Evolutionary conservation across 2,113 vertebrate genomes (phyloP), one percentile per base, ranked within the genome.

Genomic region (Cepphus grylle): DNA sequence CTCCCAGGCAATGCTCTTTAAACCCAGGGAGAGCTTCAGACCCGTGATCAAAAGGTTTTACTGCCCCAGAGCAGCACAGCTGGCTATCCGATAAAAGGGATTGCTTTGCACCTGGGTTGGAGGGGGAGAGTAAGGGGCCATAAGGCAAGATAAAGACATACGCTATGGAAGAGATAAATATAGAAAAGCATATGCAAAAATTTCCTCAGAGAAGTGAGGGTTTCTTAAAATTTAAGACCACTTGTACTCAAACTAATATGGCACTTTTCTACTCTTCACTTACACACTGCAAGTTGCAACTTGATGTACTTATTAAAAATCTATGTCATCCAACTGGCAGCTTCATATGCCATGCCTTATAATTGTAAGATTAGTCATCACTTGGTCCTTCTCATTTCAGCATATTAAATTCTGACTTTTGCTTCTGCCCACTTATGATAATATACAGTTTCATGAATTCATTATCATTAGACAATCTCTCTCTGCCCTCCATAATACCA

Each of bases 291-390:
- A 52, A 90, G 45, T 21, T 94, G 53, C 62, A 72, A 36, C 66
- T 66, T 73, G 53, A 94, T 69, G 70, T 32, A 81, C 55, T 87
- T 82, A 76, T 9, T 93, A 76, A 92, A 94, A 93, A 72, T 49
- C 73, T 69, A 8, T 65, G 78, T 74, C 87, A 93, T 72, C 61
- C n/a, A 86, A 82, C 49, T 80, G 70, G 61, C 49, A 91, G 23
- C 50, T 94, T 94, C 70, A 61, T 79, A 77, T 58, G 49, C 62
- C 65, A 77, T 91, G 78, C 56, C 74, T 88, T 77, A 5, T 53
- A 89, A 97, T 56, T 90, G 20, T 53, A 87, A 77, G 49, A 93
- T 91, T 91, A 95, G 61, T 92, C 92, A 96, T 82, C 74, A 49
- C 74, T 79, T 91, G 81, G 93, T 91, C 81, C 70, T 93, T 65